Percentiles rank a stretch among this genome's conserved stretches.
phyloP scores from a whole-genome alignment of 2,888 invertebrate genomes.

The Pemphredon lugubris region DNA sequence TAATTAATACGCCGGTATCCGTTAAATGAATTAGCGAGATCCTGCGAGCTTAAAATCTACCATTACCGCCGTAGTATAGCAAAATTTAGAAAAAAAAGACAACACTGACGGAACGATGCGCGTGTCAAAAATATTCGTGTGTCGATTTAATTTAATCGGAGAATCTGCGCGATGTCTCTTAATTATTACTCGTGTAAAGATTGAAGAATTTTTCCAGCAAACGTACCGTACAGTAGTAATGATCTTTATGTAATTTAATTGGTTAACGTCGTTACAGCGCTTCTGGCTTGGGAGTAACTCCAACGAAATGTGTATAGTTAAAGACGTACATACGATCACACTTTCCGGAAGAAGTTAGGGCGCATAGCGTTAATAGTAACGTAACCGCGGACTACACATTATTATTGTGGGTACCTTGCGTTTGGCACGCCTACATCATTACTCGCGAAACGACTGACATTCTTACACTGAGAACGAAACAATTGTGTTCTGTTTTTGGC shows the following conservation, averaged over 20 bases:
- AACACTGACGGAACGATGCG: too few species aligned
- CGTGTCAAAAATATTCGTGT: too few species aligned
- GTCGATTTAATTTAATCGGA: too few species aligned
- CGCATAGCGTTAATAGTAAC: conserved; percentile 58
- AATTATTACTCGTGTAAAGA: too few species aligned
- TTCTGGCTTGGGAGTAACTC: neutral
- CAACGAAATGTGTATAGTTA: conserved; percentile 22
- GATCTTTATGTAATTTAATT: conserved; percentile 29
- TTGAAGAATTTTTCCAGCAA: neutral
- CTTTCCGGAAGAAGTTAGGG: conserved; percentile 46
- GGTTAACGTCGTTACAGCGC: conserved; percentile 11
- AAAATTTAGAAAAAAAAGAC: too few species aligned
- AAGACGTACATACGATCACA: conserved; percentile 7
- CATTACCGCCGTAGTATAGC: too few species aligned
- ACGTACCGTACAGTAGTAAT: too few species aligned
- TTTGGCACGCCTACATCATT: conserved; percentile 65
- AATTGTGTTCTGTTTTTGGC: conserved; percentile 68
- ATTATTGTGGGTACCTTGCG: conserved; percentile 38
- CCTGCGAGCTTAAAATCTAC: too few species aligned
- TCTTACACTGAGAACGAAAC: conserved; percentile 64
- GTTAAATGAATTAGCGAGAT: too few species aligned
- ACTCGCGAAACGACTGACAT: conserved; percentile 65
- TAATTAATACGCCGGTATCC: too few species aligned
- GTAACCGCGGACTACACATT: conserved; percentile 50
- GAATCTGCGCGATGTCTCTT: too few species aligned